These are phyloP conservation scores for Cistogaster globosa DNA, from an alignment of 2,888 invertebrate genomes.

Conservation along the genomic window DNA sequence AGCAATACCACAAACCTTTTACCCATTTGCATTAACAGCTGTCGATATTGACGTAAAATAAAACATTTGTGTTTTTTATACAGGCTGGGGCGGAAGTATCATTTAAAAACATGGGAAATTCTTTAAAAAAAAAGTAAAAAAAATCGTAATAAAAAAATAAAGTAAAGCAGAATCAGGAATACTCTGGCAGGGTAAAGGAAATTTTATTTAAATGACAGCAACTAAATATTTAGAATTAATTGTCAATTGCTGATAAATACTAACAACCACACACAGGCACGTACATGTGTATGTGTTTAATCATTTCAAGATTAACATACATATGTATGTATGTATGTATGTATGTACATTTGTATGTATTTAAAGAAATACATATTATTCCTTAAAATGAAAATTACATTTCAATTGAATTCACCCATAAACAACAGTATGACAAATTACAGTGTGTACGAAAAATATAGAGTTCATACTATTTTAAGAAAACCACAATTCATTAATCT, in stretches of 20 bases:
- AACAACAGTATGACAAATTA: too few species aligned
- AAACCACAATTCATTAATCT: too few species aligned
- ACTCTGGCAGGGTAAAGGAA: not conserved
- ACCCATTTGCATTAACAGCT: slow-evolving; percentile 6
- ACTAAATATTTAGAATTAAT: slow-evolving; percentile 39
- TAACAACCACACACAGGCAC: too few species aligned
- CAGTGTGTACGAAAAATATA: too few species aligned
- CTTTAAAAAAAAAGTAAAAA: slow-evolving; percentile 4
- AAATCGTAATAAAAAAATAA: not conserved
- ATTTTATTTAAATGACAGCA: slow-evolving; percentile 65
- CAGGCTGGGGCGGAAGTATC: slow-evolving; percentile 26
- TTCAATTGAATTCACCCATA: slow-evolving; percentile 38
- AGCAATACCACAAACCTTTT: not conserved
- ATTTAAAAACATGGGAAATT: slow-evolving; percentile 23
- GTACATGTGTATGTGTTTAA: slow-evolving; percentile 15
- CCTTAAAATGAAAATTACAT: slow-evolving; percentile 50
- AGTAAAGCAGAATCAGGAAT: not conserved
- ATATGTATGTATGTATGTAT: not conserved
- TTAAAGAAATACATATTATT: not conserved
- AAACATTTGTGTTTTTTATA: slow-evolving; percentile 8
- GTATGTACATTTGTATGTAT: not conserved
- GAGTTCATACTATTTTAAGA: too few species aligned
- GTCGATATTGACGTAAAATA: slow-evolving; percentile 22
- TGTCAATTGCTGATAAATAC: too few species aligned
- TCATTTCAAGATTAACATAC: not conserved